These are phyloP conservation scores for Lasioglossum albipes DNA, from an alignment of 1,140 invertebrate genomes.

Conservation along the genomic window DNA sequence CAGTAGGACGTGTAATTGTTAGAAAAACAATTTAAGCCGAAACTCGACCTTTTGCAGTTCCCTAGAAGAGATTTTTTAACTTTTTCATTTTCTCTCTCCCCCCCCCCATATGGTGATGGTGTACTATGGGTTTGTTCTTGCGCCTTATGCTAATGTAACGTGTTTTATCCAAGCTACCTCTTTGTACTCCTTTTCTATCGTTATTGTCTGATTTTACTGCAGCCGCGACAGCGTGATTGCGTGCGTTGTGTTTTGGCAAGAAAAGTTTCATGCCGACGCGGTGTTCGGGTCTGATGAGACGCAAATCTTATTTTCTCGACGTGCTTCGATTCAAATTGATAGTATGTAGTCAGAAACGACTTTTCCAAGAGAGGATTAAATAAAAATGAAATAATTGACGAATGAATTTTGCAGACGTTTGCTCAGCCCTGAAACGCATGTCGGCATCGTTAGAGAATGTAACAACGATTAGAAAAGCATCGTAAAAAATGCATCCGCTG, in stretches of 20 bases:
- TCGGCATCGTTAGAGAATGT: constrained; percentile 41
- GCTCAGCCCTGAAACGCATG: constrained; percentile 21
- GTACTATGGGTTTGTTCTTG: constrained; percentile 57
- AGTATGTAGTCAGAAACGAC: too few species aligned
- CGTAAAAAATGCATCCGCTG: constrained; percentile 47
- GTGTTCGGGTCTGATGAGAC: constrained; percentile 6
- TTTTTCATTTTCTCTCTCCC: too few species aligned
- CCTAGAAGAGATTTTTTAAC: constrained; percentile 38
- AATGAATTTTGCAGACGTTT: background rate
- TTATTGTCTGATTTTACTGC: constrained; percentile 37
- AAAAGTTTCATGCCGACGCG: constrained; percentile 34
- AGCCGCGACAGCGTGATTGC: constrained; percentile 24
- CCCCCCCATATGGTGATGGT: constrained; percentile 66
- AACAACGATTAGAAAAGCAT: constrained; percentile 22
- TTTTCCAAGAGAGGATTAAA: too few species aligned
- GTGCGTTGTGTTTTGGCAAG: constrained; percentile 4
- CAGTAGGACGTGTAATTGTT: constrained; percentile 69
- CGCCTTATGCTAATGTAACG: constrained; percentile 49
- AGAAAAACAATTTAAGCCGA: constrained; percentile 79
- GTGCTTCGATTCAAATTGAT: too few species aligned
- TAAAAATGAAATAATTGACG: too few species aligned
- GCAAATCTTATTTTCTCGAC: too few species aligned
- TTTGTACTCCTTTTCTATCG: constrained; percentile 34
- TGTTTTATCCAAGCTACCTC: constrained; percentile 39
- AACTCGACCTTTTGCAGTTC: constrained; percentile 46